Conservation (phyloP, 2,888 invertebrate genomes). For the Mantis religiosa region DNA sequence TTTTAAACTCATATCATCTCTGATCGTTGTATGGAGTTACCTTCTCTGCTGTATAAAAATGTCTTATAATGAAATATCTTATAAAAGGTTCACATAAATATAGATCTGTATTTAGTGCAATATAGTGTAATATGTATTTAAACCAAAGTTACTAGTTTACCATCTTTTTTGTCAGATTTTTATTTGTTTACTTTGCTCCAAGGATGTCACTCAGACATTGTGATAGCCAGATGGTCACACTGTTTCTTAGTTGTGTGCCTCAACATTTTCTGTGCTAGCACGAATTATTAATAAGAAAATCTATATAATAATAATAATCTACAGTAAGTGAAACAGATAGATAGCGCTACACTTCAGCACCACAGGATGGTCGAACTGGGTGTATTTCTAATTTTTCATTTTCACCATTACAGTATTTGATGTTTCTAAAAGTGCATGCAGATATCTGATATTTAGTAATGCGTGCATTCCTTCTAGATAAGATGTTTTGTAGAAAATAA, state of each 20-base stretch:
- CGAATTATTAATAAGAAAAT: not conserved
- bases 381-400: not conserved
- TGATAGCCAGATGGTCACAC: not conserved
- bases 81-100: not conserved
- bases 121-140: not conserved
- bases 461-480: not conserved
- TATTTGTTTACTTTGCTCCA: not conserved
- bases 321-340: not conserved
- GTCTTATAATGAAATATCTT: not conserved
- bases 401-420: conserved; percentile 5
- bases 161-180: not conserved
- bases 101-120: not conserved
- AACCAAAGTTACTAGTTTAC: not conserved
- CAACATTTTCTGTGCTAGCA: conserved; percentile 8
- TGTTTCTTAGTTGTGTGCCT: conserved; percentile 12
- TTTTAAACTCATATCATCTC: too few relatives aligned
- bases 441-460: not conserved
- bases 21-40: too few relatives aligned
- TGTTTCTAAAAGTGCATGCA: not conserved
- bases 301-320: not conserved
- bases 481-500: not conserved
- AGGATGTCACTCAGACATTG: not conserved
- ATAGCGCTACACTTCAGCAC: not conserved
- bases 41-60: too few relatives aligned
- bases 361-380: conserved; percentile 5